phyloP scores from a whole-genome alignment of 2,113 vertebrate species.

The Gavialis gangeticus region DNA sequence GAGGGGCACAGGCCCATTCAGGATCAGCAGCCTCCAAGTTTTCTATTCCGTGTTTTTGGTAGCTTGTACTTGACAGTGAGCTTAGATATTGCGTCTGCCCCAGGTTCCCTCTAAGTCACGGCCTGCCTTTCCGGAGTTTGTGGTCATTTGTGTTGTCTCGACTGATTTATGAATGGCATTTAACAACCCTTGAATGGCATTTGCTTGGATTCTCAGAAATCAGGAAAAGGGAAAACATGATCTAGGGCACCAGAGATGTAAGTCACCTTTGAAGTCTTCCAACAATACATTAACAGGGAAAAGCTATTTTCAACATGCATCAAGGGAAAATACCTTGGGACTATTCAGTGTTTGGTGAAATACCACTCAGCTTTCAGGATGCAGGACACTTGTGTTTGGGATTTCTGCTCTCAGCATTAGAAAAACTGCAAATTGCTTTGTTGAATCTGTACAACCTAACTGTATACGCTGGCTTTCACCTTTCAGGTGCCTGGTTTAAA shows the following conservation, averaged over 20 bases:
- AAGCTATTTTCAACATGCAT: constrained; percentile 17
- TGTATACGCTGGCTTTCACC: background rate
- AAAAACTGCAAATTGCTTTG: background rate
- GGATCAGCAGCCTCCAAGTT: background rate
- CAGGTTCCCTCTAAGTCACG: background rate
- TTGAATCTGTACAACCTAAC: background rate
- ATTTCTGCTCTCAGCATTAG: background rate
- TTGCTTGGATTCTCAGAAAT: background rate
- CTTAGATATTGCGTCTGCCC: background rate
- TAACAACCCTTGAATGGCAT: background rate
- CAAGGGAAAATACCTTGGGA: background rate
- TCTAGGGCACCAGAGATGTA: constrained; percentile 10
- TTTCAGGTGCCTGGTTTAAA: constrained; percentile 19
- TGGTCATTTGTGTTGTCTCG: background rate
- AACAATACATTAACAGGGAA: constrained; percentile 28
- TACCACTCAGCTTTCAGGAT: rapidly evolving
- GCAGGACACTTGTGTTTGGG: background rate
- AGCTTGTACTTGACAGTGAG: background rate
- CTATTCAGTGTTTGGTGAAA: background rate
- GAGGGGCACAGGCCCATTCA: background rate
- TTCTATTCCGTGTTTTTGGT: background rate
- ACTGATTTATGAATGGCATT: background rate
- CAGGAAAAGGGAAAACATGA: background rate
- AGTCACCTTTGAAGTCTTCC: constrained; percentile 42
- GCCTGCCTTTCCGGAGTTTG: background rate